phyloP scores from a whole-genome alignment of 2,888 invertebrate genomes.

The Oligia latruncula region DNA sequence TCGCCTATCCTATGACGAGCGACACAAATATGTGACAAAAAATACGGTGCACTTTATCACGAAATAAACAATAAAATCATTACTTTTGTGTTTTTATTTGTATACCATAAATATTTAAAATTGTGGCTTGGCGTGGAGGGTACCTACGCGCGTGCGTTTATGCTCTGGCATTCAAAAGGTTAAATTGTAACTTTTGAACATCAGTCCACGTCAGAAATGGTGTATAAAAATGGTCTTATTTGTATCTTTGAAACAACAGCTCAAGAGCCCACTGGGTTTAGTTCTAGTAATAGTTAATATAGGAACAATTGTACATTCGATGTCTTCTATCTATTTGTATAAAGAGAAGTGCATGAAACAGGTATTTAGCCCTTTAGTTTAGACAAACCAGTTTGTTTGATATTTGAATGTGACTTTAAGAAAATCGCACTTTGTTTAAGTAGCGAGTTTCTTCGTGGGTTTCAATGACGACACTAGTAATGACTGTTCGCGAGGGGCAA shows the following conservation, averaged over 20 bases:
- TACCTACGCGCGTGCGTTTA: no score
- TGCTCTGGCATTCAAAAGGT: no score
- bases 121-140: no score
- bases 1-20: no score
- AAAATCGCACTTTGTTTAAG: constrained; percentile 34
- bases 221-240: constrained; percentile 46
- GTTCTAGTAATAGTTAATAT: constrained; percentile 55
- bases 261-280: constrained; percentile 56
- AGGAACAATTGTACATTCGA: constrained; percentile 64
- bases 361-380: constrained; percentile 41
- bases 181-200: constrained; percentile 19
- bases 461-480: constrained; percentile 29
- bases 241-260: constrained; percentile 54
- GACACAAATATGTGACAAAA: no score
- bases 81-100: no score
- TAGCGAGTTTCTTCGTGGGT: constrained; percentile 25
- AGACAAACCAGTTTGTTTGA: constrained; percentile 28
- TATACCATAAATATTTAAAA: no score
- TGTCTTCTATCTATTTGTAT: constrained; percentile 62
- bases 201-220: constrained; percentile 54
- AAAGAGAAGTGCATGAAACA: constrained; percentile 59
- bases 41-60: no score
- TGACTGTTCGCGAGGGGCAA: not conserved
- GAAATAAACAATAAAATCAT: no score
- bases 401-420: constrained; percentile 26